Percentiles rank a stretch among this genome's conserved stretches.
Evolutionary conservation across 2,113 vertebrate species (phyloP).

Genomic region (Toxostoma redivivum): DNA sequence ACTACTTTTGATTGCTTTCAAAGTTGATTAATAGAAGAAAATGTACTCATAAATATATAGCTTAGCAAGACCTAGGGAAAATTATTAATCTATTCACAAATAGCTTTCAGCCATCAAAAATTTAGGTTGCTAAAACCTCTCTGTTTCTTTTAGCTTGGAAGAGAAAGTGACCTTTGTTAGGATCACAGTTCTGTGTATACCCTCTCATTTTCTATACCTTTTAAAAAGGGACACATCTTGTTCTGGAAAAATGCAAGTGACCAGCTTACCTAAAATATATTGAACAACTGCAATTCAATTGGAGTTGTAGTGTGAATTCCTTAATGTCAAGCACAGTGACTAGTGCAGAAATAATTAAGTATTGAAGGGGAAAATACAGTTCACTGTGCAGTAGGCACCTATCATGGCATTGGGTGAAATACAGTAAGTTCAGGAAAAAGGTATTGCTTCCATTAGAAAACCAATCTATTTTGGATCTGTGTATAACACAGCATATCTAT

Average conservation of each 20-base stretch:
- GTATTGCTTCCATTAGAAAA: slow-evolving; percentile 9
- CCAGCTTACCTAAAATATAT: neutral
- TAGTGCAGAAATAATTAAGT: neutral
- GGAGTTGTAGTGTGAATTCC: neutral
- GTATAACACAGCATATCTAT: neutral
- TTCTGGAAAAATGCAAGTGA: neutral
- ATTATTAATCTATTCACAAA: neutral
- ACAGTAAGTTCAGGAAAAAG: neutral
- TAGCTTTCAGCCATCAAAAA: neutral
- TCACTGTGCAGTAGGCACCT: neutral
- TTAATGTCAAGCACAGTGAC: neutral
- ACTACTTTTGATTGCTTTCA: neutral
- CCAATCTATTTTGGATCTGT: slow-evolving; percentile 17
- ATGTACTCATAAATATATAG: neutral
- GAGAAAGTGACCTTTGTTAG: neutral
- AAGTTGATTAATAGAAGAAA: neutral
- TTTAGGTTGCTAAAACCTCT: neutral
- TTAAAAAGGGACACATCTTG: neutral
- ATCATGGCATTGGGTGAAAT: neutral
- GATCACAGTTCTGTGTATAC: neutral
- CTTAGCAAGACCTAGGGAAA: neutral
- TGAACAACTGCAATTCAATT: neutral
- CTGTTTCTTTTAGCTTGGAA: neutral
- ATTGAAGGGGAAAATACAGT: neutral
- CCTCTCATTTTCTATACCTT: neutral